Base-by-base conservation (phyloP, 2,888 invertebrate genomes). In the Axea sp. region DNA sequence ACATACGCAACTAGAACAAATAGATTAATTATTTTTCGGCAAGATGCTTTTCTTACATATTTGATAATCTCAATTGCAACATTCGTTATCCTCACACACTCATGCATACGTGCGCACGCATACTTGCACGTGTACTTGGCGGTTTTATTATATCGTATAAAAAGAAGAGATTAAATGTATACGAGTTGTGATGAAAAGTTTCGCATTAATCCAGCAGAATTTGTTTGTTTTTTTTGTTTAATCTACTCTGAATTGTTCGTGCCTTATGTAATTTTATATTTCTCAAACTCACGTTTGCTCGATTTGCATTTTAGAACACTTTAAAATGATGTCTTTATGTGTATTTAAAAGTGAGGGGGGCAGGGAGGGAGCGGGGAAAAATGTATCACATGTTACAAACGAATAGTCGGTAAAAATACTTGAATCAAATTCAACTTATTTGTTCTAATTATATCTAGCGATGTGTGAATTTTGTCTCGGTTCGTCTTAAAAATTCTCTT, bases 31-130 rank as follows among this genome's bases (percentile, higher is more conserved):
- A 57, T 59, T 55, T 65, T 47, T 68, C 59, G 68, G 60, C 68
- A 69, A 69, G 69, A 69, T 60, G 53, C 55, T 67, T 69, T 51
- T 35, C 53, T 53, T 69, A 60, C 69, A 55, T 60, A 43, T 59
- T 69, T 60, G 60, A 60, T 69, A 60, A 60, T 60, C 51, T 57
- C 49, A 41, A 39, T 68, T 49, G 19, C 26, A 37, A 12, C 45
- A 39, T 26, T 69, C 49, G 9, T 15, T 22, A 24, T 43, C 3
- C n/a, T n/a, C 60, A 60, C 45, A 53, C 69, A 60, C 22, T 37
- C 53, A 71, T 7, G 5, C 47, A 35, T 47, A 28, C 62, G 49
- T 47, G 28, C 43, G 26, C 53, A 51, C 35, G 9, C 47, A 62
- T 33, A 55, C 39, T 47, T 43, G 39, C 69, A 55, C 37, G 24